Base-by-base conservation (phyloP, 2,113 vertebrate genomes). In the Trichechus manatus region DNA sequence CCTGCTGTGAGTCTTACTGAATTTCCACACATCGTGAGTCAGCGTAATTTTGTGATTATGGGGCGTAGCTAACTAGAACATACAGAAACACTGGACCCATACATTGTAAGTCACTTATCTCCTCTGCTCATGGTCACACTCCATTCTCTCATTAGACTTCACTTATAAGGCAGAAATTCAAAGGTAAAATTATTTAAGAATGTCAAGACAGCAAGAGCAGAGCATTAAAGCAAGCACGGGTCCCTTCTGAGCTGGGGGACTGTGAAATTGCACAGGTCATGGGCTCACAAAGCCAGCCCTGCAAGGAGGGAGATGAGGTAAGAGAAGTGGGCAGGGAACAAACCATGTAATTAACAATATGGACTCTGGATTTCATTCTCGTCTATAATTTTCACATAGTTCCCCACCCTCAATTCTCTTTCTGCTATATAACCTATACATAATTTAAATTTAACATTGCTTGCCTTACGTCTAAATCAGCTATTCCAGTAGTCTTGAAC, bases 401-500 rank as follows among this genome's bases (percentile, higher is more conserved):
- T 82, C 42, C 6, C 4, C 8, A 47, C 15, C 33, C 14, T 50
- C 29, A 74, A 61, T 9, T 39, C 53, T 68, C 53, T 80, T 84
- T 56, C 19, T 79, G 1, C 70, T 29, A 15, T 15, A 75, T 96
- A 96, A 56, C 5, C 0, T 61, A 64, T 8, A 20, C 3, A 9
- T 42, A 33, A 68, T 78, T 72, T 92, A 72, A 83, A 78, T 64
- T 70, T 29, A 86, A 77, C 22, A n/a, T 88, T 33, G 53, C 23
- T 87, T 90, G 1, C 74, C n/a, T 74, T 85, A 75, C 61, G n/a
- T 91, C 47, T 39, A 61, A 44, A 72, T 19, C 4, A 56, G 66
- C 64, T 59, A 66, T 74, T 86, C 36, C 29, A 84, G 25, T 20
- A 61, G 11, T 8, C 78, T 29, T 56, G 33, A 80, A 90, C 3